Evolutionary conservation across 2,113 vertebrate genomes (phyloP).

Genomic region (Callaeas wilsoni): DNA sequence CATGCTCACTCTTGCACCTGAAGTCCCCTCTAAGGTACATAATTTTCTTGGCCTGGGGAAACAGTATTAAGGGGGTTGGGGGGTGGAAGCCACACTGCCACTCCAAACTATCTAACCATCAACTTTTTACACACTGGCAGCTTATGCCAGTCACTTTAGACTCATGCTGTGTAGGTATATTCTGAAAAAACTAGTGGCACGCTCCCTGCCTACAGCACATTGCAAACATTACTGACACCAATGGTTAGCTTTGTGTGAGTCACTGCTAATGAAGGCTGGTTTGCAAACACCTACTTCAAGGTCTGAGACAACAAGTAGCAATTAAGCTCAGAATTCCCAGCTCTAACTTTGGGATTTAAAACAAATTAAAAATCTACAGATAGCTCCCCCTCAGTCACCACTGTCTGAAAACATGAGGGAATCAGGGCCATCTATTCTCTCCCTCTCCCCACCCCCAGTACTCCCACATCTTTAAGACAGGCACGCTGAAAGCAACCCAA

Average conservation of each 20-base stretch:
- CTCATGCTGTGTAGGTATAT: not conserved
- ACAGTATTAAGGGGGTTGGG: rapidly evolving
- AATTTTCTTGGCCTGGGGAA: not conserved
- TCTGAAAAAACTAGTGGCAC: not conserved
- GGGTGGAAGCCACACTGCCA: not conserved
- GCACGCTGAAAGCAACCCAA: not conserved
- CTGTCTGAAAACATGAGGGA: not conserved
- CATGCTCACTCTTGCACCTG: not conserved
- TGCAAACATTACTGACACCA: not conserved
- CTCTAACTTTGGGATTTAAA: not conserved
- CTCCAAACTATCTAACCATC: not conserved
- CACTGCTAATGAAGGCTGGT: not conserved
- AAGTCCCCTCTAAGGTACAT: not conserved
- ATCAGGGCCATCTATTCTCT: not conserved
- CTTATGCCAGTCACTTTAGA: not conserved
- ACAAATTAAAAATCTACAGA: not conserved
- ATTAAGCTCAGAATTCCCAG: not conserved
- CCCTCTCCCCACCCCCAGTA: rapidly evolving
- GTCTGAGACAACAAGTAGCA: not conserved
- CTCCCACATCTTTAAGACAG: not conserved
- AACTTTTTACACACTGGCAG: not conserved
- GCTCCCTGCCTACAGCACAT: not conserved
- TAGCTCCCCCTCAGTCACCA: not conserved
- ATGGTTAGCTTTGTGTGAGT: not conserved
- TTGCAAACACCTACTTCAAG: not conserved